Conservation (phyloP, 1,140 invertebrate species). For the Diabrotica virgifera region DNA sequence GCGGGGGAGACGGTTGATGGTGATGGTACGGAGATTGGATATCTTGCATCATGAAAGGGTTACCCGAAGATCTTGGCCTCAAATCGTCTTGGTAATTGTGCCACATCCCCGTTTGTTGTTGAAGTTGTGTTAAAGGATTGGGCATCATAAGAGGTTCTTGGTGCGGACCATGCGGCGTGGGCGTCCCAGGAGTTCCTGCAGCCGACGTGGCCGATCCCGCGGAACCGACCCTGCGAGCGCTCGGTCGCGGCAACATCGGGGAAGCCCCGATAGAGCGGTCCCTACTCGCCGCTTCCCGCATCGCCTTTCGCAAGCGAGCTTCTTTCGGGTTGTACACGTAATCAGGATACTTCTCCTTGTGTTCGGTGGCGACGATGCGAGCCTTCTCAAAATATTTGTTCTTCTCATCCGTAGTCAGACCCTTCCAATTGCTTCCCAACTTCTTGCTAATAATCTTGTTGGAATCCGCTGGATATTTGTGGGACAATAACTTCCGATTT, state of each 20-base stretch:
- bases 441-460: constrained; percentile 65
- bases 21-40: constrained; percentile 16
- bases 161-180: constrained; percentile 1
- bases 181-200: not conserved
- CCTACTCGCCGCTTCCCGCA: constrained; percentile 51
- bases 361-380: constrained; percentile 57
- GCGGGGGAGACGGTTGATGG: constrained; percentile 16
- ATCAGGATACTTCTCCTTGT: constrained; percentile 65
- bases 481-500: constrained; percentile 56
- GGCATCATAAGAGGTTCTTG: constrained; percentile 19
- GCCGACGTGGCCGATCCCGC: not conserved
- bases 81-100: constrained; percentile 35
- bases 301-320: constrained; percentile 59
- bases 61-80: constrained; percentile 29
- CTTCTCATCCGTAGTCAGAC: constrained; percentile 52
- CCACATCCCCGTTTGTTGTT: constrained; percentile 41
- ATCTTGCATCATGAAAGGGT: constrained; percentile 27
- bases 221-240: constrained; percentile 26
- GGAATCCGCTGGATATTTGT: constrained; percentile 56
- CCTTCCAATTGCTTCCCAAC: constrained; percentile 57
- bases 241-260: constrained; percentile 33
- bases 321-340: constrained; percentile 67
- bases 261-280: constrained; percentile 41
- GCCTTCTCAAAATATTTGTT: constrained; percentile 59
- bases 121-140: constrained; percentile 35